Evolutionary conservation across 2,888 invertebrate species (phyloP).

Genomic region (Eumerus sabulonum): DNA sequence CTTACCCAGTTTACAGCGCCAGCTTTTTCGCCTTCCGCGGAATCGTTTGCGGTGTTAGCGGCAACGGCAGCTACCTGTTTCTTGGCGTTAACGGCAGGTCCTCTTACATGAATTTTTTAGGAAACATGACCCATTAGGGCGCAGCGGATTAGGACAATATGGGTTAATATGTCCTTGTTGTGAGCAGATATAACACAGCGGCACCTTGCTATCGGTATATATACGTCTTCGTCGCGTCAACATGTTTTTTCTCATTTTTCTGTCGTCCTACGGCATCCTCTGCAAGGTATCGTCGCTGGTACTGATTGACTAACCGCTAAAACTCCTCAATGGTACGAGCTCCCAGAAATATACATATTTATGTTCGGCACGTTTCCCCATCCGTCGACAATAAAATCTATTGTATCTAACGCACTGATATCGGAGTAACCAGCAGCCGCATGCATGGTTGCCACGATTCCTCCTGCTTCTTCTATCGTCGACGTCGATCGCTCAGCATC

Average conservation of each 20-base stretch:
- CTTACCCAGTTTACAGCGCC: conserved; percentile 4
- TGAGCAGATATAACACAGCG: too few relatives aligned
- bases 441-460: conserved; percentile 25
- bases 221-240: too few relatives aligned
- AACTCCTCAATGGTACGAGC: conserved; percentile 23
- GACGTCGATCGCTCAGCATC: too few relatives aligned
- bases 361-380: conserved; percentile 5
- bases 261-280: neutral
- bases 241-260: neutral
- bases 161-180: too few relatives aligned
- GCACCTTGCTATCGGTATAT: conserved; percentile 23
- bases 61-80: conserved; percentile 8
- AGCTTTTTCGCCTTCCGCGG: neutral
- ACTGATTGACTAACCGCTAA: conserved; percentile 4
- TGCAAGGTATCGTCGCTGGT: conserved; percentile 22
- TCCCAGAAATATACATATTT: conserved; percentile 13
- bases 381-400: conserved; percentile 20
- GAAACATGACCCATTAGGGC: conserved; percentile 22
- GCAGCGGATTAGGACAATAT: too few relatives aligned
- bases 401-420: neutral
- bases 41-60: neutral
- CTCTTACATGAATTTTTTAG: conserved; percentile 4
- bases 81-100: conserved; percentile 3
- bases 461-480: conserved; percentile 6
- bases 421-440: conserved; percentile 22